Evolutionary conservation across 2,888 invertebrate species (phyloP), one percentile per base, ranked within the genome.

Genomic region (Heteromurus nitidus): DNA sequence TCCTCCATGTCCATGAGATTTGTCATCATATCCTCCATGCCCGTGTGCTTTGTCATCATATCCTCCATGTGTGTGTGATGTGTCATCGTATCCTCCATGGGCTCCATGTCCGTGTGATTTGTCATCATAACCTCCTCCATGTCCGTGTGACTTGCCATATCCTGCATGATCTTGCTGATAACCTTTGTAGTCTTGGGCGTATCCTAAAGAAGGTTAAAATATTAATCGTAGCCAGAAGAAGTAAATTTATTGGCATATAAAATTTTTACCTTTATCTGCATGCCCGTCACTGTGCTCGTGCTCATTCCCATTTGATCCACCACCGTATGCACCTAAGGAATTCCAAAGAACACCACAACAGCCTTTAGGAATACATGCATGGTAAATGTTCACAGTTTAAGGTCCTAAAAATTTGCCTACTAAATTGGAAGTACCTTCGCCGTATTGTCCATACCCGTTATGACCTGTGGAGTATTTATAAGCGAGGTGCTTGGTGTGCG

Each of bases 371-470:
- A 50, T 67, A 36, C 30, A 64, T 16, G 36, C 11, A 36, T 64
- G 36, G n/a, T n/a, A n/a, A n/a, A 3, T 60, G 3, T 60, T 18
- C 9, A 7, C 13, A 42, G 13, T 53, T 53, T 7, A 18, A 53
- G 53, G 53, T 18, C 13, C 13, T 42, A 42, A 42, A 42, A 42
- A 13, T 11, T 42, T 11, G 42, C 50, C n/a, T 36, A 50, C 2
- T 50, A 13, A 26, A 58, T 13, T 60, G 11, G 20, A 36, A 30
- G 7, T 64, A 74, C 81, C 81, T 81, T 81, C 81, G 13, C 81
- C 81, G 58, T 81, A 81, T 28, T 81, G 81, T 22, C 75, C 81
- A 55, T 81, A 81, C 1, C 81, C 81, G 55, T 64, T 69, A 31
- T 81, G 81, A 18, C 74, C 74, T 55, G 50, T 50, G 3, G 47